A percentile compares a stretch with the other conserved stretches of the same genome.
phyloP scores from a whole-genome alignment of 2,113 vertebrate genomes.

The Scopus umbretta region DNA sequence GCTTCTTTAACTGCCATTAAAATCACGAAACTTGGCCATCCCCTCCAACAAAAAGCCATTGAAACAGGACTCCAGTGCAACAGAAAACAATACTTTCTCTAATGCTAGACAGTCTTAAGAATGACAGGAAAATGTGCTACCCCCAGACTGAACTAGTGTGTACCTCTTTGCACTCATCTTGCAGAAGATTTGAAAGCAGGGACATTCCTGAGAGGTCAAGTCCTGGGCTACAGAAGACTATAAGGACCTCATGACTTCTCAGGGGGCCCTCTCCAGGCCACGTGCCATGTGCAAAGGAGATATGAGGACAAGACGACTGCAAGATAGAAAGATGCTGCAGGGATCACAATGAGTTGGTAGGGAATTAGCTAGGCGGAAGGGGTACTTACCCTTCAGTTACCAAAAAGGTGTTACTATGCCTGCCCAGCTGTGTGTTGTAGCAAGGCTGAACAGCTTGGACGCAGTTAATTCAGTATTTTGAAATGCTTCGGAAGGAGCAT shows the following conservation, averaged over 20 bases:
- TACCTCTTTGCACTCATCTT: not conserved
- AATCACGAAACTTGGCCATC: not conserved
- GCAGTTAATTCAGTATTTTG: not conserved
- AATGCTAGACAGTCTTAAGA: not conserved
- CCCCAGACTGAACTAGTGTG: not conserved
- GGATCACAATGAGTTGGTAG: not conserved
- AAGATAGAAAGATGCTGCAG: not conserved
- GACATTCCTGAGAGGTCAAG: not conserved
- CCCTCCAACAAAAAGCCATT: not conserved
- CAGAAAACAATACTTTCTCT: not conserved
- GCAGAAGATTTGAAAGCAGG: not conserved
- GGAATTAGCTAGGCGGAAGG: not conserved
- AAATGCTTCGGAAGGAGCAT: not conserved
- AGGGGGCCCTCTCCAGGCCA: not conserved
- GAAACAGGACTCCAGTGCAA: not conserved
- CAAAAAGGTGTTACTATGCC: not conserved
- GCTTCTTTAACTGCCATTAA: not conserved
- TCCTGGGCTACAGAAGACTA: not conserved
- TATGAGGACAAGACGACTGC: not conserved
- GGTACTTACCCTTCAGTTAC: not conserved
- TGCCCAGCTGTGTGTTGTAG: not conserved
- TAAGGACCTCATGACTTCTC: not conserved
- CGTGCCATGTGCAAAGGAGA: not conserved
- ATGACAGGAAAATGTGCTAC: not conserved
- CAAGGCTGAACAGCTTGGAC: not conserved